Conservation (phyloP, 2,113 vertebrate genomes). For the Bubo scandiacus region DNA sequence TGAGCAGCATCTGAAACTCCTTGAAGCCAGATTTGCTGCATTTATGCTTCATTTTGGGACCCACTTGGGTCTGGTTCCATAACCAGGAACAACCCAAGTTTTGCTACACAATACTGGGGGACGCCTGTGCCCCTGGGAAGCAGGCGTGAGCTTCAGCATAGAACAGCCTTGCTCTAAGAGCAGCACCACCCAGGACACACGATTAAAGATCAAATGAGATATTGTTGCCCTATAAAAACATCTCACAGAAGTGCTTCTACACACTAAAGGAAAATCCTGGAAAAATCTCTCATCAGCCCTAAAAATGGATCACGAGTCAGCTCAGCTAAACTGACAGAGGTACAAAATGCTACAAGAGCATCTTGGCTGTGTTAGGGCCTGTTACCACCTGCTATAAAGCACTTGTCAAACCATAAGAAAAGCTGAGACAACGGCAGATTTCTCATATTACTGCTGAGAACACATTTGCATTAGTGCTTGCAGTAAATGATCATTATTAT, state of each 20-base stretch:
- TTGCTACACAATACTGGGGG: accelerated
- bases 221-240: not conserved
- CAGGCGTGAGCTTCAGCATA: not conserved
- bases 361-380: slow-evolving; percentile 1
- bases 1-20: not conserved
- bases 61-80: not conserved
- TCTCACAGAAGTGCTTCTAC: not conserved
- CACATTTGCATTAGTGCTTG: not conserved
- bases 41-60: not conserved
- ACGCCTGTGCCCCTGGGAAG: not conserved
- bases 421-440: slow-evolving; percentile 13
- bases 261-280: not conserved
- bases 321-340: not conserved
- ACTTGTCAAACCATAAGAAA: slow-evolving; percentile 1
- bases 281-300: not conserved
- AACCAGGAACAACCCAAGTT: not conserved
- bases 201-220: not conserved
- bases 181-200: accelerated
- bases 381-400: not conserved
- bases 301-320: not conserved
- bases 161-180: not conserved
- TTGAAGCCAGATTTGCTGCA: not conserved
- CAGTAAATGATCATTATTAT: not conserved
- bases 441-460: not conserved
- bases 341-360: not conserved